Conservation (phyloP, 2,888 invertebrate species). For the Liodrosophila aerea region DNA sequence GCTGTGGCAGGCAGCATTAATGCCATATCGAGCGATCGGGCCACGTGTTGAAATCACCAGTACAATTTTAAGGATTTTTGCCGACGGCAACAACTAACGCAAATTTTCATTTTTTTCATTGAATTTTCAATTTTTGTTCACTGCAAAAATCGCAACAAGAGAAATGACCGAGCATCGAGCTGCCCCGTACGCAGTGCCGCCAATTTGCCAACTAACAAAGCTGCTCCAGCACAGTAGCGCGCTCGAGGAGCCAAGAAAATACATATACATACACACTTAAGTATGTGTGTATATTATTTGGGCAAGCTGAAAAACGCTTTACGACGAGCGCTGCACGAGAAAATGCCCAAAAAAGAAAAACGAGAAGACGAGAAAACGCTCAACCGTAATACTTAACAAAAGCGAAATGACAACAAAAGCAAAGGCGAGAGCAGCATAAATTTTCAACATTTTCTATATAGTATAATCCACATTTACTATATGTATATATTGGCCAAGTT, state of each 20-base stretch:
- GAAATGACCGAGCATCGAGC: slow-evolving; percentile 33
- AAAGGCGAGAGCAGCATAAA: slow-evolving; percentile 15
- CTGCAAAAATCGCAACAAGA: slow-evolving; percentile 1
- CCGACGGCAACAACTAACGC: slow-evolving; percentile 47
- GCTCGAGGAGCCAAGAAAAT: slow-evolving; percentile 53
- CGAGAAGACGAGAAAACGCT: slow-evolving; percentile 52
- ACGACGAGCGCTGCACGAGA: slow-evolving; percentile 48
- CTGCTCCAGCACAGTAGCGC: slow-evolving; percentile 46
- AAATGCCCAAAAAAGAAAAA: slow-evolving; percentile 2
- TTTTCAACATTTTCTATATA: too few relatives aligned
- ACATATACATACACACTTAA: slow-evolving; percentile 6
- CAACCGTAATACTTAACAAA: slow-evolving; percentile 63
- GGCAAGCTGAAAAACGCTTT: slow-evolving; percentile 37
- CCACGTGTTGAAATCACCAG: too few relatives aligned
- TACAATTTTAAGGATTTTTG: slow-evolving; percentile 27
- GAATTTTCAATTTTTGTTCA: slow-evolving; percentile 15
- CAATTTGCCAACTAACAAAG: slow-evolving; percentile 65
- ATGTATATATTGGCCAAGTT: slow-evolving; percentile 27
- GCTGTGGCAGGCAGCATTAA: slow-evolving; percentile 41
- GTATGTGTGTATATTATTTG: slow-evolving; percentile 10
- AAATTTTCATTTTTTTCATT: slow-evolving; percentile 1
- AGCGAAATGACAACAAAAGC: slow-evolving; percentile 38
- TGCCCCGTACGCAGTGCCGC: slow-evolving; percentile 61
- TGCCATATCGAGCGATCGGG: neutral
- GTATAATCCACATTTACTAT: slow-evolving; percentile 13